A percentile compares a stretch with the other conserved stretches of the same genome.
Conservation (phyloP, 2,888 invertebrate species). For the Mantis religiosa region DNA sequence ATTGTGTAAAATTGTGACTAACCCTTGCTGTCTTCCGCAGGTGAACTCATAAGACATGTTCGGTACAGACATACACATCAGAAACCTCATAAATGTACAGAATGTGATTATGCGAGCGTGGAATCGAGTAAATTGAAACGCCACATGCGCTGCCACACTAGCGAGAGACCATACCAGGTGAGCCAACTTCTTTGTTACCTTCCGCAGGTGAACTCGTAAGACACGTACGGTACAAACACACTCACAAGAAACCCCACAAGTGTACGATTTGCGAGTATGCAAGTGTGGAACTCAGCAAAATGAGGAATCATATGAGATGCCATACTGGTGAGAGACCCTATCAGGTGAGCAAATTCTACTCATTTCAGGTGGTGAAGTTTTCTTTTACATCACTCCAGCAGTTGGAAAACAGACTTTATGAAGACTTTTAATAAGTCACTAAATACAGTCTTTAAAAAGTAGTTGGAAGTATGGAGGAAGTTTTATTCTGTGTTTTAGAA, state of each 20-base stretch:
- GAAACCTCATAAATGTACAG: slow-evolving; percentile 94
- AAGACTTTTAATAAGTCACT: background rate
- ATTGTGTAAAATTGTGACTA: slow-evolving; percentile 24
- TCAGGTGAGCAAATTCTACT: slow-evolving; percentile 50
- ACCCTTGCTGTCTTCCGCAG: slow-evolving; percentile 46
- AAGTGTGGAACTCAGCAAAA: slow-evolving; percentile 91
- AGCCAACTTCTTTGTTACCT: slow-evolving; percentile 26
- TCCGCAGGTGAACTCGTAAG: slow-evolving; percentile 78
- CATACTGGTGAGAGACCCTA: slow-evolving; percentile 89
- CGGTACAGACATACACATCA: slow-evolving; percentile 94
- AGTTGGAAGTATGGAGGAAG: background rate
- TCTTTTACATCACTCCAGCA: background rate
- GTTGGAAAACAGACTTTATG: background rate
- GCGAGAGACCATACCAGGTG: slow-evolving; percentile 79
- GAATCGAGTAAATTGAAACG: slow-evolving; percentile 92
- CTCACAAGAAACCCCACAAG: slow-evolving; percentile 96
- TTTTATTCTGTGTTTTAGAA: background rate
- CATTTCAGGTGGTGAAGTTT: background rate
- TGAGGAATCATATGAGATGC: slow-evolving; percentile 90
- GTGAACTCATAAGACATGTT: slow-evolving; percentile 88
- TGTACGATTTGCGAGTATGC: slow-evolving; percentile 95
- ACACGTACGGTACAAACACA: slow-evolving; percentile 93
- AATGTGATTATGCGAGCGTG: slow-evolving; percentile 95
- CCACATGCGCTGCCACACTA: slow-evolving; percentile 92
- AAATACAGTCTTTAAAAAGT: too few relatives aligned